These are phyloP conservation scores for Ametastegia equiseti DNA, from an alignment of 2,888 invertebrate species.

Conservation along the genomic window DNA sequence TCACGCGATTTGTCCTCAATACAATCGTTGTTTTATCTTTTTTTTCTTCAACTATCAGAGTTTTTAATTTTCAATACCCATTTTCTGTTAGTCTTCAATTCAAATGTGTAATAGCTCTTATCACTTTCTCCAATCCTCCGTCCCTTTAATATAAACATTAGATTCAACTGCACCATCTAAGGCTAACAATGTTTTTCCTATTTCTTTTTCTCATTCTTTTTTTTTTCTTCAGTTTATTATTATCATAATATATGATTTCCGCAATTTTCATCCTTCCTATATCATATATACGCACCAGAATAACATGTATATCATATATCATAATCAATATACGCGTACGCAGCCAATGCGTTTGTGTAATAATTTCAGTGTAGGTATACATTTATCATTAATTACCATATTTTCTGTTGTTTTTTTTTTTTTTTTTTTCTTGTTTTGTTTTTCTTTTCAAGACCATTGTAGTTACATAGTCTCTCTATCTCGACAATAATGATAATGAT, in stretches of 20 bases:
- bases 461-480: neutral
- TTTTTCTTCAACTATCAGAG: neutral
- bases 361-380: conserved; percentile 44
- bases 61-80: neutral
- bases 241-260: neutral
- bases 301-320: neutral
- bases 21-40: neutral
- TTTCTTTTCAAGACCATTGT: conserved; percentile 21
- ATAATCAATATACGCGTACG: neutral
- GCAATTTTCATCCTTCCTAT: neutral
- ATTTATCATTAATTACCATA: too few species aligned
- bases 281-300: conserved; percentile 1
- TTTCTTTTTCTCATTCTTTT: conserved; percentile 34
- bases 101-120: neutral
- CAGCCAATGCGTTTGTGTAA: conserved; percentile 15
- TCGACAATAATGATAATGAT: neutral
- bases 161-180: conserved; percentile 44
- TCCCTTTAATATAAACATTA: conserved; percentile 41
- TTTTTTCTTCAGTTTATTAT: conserved; percentile 26
- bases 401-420: conserved; percentile 13
- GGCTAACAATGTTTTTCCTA: conserved; percentile 29
- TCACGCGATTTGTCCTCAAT: too few species aligned
- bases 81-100: neutral
- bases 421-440: conserved; percentile 24
- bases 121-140: conserved; percentile 38